Conservation (phyloP, 2,113 vertebrate genomes). For the Epinephelus cyanopodus region DNA sequence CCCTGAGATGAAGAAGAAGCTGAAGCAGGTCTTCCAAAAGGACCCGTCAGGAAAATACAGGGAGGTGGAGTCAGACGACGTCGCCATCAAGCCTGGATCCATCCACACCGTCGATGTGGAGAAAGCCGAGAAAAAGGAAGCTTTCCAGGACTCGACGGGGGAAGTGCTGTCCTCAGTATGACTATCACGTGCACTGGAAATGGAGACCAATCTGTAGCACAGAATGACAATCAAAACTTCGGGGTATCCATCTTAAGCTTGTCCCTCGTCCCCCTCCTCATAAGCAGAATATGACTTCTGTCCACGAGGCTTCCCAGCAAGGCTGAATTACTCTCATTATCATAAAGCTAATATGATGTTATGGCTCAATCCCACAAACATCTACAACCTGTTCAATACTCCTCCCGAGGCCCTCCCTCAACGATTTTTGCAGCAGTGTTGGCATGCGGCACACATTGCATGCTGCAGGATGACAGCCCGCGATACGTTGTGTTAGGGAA, state of each 20-base stretch:
- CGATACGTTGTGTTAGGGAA: constrained; percentile 42
- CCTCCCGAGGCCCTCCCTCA: constrained; percentile 14
- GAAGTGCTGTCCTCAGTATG: constrained; percentile 94
- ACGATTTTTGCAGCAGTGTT: constrained; percentile 24
- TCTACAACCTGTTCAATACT: constrained; percentile 33
- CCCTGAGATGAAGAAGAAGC: constrained; percentile 86
- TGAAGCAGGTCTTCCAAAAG: constrained; percentile 89
- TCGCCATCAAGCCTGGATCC: constrained; percentile 86
- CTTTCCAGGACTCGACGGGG: constrained; percentile 83
- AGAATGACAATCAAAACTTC: constrained; percentile 42
- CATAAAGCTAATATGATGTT: constrained; percentile 42
- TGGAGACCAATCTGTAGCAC: constrained; percentile 85
- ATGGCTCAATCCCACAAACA: constrained; percentile 35
- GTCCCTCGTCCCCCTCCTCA: not conserved
- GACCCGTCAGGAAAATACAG: constrained; percentile 87
- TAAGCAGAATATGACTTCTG: constrained; percentile 39
- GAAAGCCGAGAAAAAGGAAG: constrained; percentile 88
- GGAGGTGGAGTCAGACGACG: constrained; percentile 88
- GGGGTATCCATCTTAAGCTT: constrained; percentile 15
- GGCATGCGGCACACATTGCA: not conserved
- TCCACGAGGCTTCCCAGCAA: constrained; percentile 21
- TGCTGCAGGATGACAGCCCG: constrained; percentile 5
- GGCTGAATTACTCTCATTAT: constrained; percentile 34
- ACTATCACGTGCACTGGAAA: constrained; percentile 91
- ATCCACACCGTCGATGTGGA: constrained; percentile 86